Evolutionary conservation across 1,140 invertebrate genomes (phyloP).

Genomic region (Thaumetopoea pityocampa): DNA sequence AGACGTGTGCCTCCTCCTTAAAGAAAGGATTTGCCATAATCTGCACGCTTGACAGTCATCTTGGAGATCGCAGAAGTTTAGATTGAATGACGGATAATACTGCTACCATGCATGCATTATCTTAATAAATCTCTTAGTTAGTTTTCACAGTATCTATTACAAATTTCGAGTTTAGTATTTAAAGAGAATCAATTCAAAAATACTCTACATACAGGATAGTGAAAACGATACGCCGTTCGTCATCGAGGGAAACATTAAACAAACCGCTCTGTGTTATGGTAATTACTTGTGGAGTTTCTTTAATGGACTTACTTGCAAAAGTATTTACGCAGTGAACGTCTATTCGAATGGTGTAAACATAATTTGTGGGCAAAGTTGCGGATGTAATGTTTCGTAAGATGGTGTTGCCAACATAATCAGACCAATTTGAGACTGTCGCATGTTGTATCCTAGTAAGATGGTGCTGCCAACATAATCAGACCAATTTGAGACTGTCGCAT

Average conservation of each 20-base stretch:
- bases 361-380: slow-evolving; percentile 61
- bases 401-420: slow-evolving; percentile 43
- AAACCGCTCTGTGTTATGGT: slow-evolving; percentile 46
- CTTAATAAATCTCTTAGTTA: too few species aligned
- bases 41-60: too few species aligned
- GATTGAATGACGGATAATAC: too few species aligned
- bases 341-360: slow-evolving; percentile 65
- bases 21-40: too few species aligned
- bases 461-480: slow-evolving; percentile 44
- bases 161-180: too few species aligned
- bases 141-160: slow-evolving; percentile 1
- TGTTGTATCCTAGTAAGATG: slow-evolving; percentile 21
- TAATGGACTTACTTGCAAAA: slow-evolving; percentile 58
- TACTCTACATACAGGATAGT: too few species aligned
- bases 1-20: too few species aligned
- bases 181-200: too few species aligned
- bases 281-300: slow-evolving; percentile 48
- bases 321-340: slow-evolving; percentile 52
- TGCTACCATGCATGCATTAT: too few species aligned
- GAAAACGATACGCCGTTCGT: too few species aligned
- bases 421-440: slow-evolving; percentile 54
- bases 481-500: slow-evolving; percentile 52
- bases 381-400: slow-evolving; percentile 52
- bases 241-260: slow-evolving; percentile 35
- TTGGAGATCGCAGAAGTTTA: too few species aligned